Evolutionary conservation across 2,888 invertebrate genomes (phyloP), one percentile per base, ranked within the genome.

Genomic region (Campoplex capitator): DNA sequence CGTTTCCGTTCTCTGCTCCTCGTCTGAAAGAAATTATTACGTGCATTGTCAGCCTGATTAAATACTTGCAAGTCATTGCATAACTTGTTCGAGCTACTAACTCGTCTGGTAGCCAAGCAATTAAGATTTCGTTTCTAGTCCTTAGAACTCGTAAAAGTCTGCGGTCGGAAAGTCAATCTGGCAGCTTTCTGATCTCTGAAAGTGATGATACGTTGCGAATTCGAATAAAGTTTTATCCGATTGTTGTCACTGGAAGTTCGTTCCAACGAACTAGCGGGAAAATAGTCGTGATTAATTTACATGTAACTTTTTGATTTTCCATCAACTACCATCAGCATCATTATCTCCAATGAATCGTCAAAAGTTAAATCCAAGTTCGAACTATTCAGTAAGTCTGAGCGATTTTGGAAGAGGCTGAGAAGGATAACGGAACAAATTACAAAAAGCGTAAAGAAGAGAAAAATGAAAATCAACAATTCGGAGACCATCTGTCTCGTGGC

Each of bases 341-440:
- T 74, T 42, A 78, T 84, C 67, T 78, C 32, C 16, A 35, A 56
- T 74, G 67, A 78, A 74, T 84, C 78, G 45, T 58, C 73, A 35
- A 74, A 67, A 42, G 32, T 32, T 48, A 65, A 35, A 83, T 73
- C 73, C 23, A 73, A 35, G 73, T 45, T 48, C 65, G 65, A 67
- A 73, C 45, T 77, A 54, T 16, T 18, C 18, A 65, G 42, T 67
- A 73, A 18, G 54, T 73, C 56, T 62, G 58, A 78, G 73, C 77
- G 74, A 35, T 74, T 71, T 68, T 18, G 6, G 6, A 74, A 84
- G 45, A 13, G 58, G 28, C n/a, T 38, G 38, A 35, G 28, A 51
- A 32, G 18, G 18, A 48, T 3, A 1, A 32, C 11, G 48, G n/a
- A 42, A 45, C 35, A 18, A 67, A 74, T 70, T 54, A 70, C 45